A percentile compares a stretch with the other conserved stretches of the same genome.
Evolutionary conservation across 2,888 invertebrate genomes (phyloP).

Genomic region (Gymnocheta viridis): DNA sequence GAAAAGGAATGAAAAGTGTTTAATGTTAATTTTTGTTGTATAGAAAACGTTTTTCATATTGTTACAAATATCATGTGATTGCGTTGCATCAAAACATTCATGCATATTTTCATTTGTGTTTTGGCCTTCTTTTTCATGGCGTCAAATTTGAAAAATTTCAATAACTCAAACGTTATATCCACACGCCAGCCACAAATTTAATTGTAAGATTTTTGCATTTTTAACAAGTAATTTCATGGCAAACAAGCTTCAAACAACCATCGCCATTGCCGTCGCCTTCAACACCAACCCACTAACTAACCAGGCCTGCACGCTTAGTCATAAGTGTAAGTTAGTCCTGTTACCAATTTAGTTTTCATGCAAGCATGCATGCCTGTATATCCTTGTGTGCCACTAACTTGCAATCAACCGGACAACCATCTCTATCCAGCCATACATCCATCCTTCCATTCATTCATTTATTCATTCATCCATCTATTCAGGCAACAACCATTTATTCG

Average conservation of each 20-base stretch:
- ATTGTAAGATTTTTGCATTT: conserved; percentile 75
- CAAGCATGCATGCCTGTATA: conserved; percentile 29
- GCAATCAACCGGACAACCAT: conserved; percentile 29
- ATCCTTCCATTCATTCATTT: conserved; percentile 18
- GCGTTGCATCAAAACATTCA: background rate
- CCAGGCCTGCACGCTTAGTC: background rate
- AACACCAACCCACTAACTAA: background rate
- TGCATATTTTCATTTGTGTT: background rate
- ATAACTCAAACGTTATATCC: conserved; percentile 54
- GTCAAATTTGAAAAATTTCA: conserved; percentile 42
- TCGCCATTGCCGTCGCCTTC: background rate
- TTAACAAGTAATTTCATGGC: conserved; percentile 61
- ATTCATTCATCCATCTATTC: background rate
- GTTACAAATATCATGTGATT: background rate
- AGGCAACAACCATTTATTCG: conserved; percentile 22
- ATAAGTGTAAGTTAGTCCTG: conserved; percentile 51
- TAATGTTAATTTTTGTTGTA: conserved; percentile 29
- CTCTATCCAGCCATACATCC: conserved; percentile 1
- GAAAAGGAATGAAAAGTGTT: conserved; percentile 27
- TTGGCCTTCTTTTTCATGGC: conserved; percentile 20
- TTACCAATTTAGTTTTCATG: conserved; percentile 50
- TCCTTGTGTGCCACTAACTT: conserved; percentile 42
- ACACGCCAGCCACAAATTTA: conserved; percentile 76
- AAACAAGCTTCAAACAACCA: conserved; percentile 52
- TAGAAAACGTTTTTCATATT: background rate